Evolutionary conservation across 2,888 invertebrate species (phyloP), one percentile per base, ranked within the genome.

Genomic region (Chydorus sphaericus): DNA sequence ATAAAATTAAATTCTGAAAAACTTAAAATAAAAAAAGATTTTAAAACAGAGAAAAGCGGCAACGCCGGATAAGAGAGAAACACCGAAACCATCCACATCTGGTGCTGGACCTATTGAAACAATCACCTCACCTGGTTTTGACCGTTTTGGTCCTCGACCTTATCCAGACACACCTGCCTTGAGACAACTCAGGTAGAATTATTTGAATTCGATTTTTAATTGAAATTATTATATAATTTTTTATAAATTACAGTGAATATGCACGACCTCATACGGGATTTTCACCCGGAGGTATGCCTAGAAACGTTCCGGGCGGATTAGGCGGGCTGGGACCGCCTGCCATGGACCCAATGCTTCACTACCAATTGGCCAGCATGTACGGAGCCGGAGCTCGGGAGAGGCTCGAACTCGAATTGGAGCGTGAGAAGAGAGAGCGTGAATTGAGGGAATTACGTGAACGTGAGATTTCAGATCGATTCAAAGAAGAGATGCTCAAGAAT

Each of bases 111-210:
- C 81, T 1, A 73, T 83, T 59, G 85, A 85, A 66, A 80, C 80
- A 1, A 80, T 83, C 52, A 76, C 80, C 2, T 83, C 83, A 4
- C 85, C 85, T 1, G 56, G 59, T 36, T 85, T 85, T 67, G 85
- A 85, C 61, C 73, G 85, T 60, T 85, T 84, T 65, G 67, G 71
- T 33, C 65, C 69, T 60, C 67, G 77, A 63, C 76, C 77, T 10
- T 91, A 89, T 67, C 83, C 85, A 2, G 93, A 94, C 67, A 93
- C 94, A 0, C 93, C 94, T 1, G 93, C 94, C 2, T 73, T 96
- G 59, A 77, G 93, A 37, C 92, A 93, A 69, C 74, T 96, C 10
- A 72, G 73, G 68, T 69, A 60, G 58, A 26, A 23, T 29, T 23
- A 30, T 48, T 44, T 6, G 2, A 28, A 38, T 16, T n/a, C 31